phyloP scores from a whole-genome alignment of 2,888 invertebrate species.

The Icerya purchasi region DNA sequence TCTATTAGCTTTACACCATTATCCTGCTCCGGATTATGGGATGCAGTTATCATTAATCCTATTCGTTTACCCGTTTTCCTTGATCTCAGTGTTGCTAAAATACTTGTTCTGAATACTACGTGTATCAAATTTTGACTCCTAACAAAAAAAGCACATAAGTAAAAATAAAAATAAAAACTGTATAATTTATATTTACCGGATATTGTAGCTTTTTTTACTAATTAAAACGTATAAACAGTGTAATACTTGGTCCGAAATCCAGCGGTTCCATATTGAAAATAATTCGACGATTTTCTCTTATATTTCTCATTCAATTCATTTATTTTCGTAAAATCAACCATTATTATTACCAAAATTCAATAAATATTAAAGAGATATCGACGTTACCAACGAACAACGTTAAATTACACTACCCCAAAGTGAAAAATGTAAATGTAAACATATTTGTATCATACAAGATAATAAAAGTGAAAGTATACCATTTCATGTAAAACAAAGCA shows the following conservation, averaged over 20 bases:
- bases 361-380: too few species aligned
- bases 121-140: constrained; percentile 70
- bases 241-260: constrained; percentile 15
- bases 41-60: constrained; percentile 98
- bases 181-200: too few species aligned
- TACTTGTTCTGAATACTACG: constrained; percentile 84
- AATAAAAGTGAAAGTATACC: too few species aligned
- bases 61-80: constrained; percentile 63
- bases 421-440: too few species aligned
- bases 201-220: too few species aligned
- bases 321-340: constrained; percentile 6
- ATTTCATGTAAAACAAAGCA: too few species aligned
- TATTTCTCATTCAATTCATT: constrained; percentile 3
- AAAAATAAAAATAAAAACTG: not conserved
- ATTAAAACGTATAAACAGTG: not conserved
- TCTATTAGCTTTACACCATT: constrained; percentile 94
- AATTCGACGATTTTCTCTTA: constrained; percentile 5
- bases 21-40: constrained; percentile 89
- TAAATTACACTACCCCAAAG: too few species aligned
- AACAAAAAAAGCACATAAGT: constrained; percentile 15
- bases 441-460: too few species aligned
- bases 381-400: too few species aligned
- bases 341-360: too few species aligned
- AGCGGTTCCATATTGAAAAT: constrained; percentile 15
- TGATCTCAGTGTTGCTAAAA: constrained; percentile 74